phyloP scores from a whole-genome alignment of 2,888 invertebrate species.

The Lordiphosa andalusiaca region DNA sequence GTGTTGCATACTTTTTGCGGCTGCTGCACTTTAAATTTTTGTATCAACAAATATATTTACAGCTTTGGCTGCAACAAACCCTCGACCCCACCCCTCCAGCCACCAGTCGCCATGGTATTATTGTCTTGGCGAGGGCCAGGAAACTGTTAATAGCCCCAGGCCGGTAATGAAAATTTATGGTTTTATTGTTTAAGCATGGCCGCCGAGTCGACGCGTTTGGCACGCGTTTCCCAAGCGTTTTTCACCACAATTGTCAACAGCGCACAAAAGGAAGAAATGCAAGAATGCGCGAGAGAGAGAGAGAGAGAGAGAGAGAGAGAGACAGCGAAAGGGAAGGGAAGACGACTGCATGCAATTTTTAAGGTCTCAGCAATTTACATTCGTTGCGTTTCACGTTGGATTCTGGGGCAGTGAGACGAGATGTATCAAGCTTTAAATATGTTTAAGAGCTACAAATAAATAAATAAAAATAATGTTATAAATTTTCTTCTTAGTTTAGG shows the following conservation, averaged over 20 bases:
- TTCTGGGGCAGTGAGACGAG: conserved; percentile 29
- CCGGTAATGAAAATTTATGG: conserved; percentile 76
- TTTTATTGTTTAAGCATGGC: conserved; percentile 65
- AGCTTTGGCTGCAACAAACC: conserved; percentile 15
- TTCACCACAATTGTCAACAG: conserved; percentile 52
- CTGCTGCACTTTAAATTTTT: conserved; percentile 48
- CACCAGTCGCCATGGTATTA: conserved; percentile 27
- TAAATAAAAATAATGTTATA: no score
- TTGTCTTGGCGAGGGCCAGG: conserved; percentile 56
- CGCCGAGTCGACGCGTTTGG: conserved; percentile 36
- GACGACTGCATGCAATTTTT: conserved; percentile 44
- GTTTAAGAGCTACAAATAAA: no score
- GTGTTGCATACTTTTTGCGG: conserved; percentile 42
- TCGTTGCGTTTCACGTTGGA: conserved; percentile 41
- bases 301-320: conserved; percentile 4
- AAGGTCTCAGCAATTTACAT: conserved; percentile 65
- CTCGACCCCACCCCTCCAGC: not conserved
- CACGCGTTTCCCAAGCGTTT: conserved; percentile 31
- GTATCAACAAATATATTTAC: conserved; percentile 53
- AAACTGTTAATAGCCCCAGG: conserved; percentile 65
- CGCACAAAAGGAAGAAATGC: conserved; percentile 19
- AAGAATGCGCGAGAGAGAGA: conserved; percentile 11
- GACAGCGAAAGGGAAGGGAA: no score
- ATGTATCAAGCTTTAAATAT: conserved; percentile 5
- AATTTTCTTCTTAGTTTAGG: no score